Evolutionary conservation across 2,113 vertebrate genomes (phyloP).

Genomic region (Excalfactoria chinensis): DNA sequence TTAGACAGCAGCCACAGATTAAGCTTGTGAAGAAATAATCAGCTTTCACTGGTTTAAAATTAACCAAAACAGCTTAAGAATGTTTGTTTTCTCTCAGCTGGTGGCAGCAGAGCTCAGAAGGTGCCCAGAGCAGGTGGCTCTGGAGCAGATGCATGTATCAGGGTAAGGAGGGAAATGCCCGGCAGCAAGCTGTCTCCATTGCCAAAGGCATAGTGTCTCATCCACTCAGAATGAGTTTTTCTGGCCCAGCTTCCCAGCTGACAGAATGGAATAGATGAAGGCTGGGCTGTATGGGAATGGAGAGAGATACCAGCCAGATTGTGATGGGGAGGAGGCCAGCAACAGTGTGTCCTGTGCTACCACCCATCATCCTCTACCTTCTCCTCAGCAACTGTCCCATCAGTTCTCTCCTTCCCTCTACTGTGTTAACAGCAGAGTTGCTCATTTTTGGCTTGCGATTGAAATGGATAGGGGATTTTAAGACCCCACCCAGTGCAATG

Average conservation of each 20-base stretch:
- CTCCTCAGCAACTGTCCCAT: neutral
- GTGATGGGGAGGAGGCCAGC: neutral
- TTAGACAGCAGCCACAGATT: neutral
- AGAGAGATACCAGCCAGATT: neutral
- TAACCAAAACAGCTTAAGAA: neutral
- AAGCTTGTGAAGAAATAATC: constrained; percentile 19
- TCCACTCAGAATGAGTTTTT: neutral
- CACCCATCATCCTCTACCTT: neutral
- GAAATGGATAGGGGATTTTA: neutral
- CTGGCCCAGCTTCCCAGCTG: neutral
- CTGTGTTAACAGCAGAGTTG: neutral
- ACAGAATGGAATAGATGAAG: neutral
- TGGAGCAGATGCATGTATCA: neutral
- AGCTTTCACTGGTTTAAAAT: constrained; percentile 37
- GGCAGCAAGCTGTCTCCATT: neutral
- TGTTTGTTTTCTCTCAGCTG: neutral
- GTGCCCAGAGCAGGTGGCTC: neutral
- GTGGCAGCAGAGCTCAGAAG: neutral
- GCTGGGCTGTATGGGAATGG: neutral
- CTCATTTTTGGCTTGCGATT: neutral
- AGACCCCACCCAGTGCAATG: neutral
- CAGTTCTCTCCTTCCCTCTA: neutral
- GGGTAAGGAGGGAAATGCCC: neutral
- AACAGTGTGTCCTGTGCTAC: neutral
- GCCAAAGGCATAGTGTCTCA: neutral